phyloP scores from a whole-genome alignment of 2,888 invertebrate species.

The Nomada ruficornis region DNA sequence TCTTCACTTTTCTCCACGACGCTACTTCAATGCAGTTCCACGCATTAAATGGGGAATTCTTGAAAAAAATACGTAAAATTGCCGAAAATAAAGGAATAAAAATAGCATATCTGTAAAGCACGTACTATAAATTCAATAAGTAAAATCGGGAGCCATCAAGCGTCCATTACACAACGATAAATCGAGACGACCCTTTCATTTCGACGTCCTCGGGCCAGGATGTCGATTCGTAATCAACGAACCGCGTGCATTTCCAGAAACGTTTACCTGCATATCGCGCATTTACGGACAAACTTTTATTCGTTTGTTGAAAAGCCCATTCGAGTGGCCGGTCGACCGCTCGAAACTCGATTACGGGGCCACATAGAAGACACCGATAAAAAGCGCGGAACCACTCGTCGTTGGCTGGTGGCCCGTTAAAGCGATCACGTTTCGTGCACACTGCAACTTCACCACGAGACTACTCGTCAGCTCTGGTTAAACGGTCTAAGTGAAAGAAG shows the following conservation, averaged over 20 bases:
- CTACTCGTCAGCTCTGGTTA: slow-evolving; percentile 25
- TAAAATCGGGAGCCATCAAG: neutral
- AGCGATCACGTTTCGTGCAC: slow-evolving; percentile 27
- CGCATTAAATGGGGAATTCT: too few species aligned
- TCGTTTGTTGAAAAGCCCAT: neutral
- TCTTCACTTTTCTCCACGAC: too few species aligned
- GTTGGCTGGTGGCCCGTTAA: slow-evolving; percentile 20
- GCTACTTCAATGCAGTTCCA: too few species aligned
- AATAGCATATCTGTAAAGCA: too few species aligned
- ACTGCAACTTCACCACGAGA: slow-evolving; percentile 19
- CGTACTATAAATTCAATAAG: too few species aligned
- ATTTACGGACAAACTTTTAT: slow-evolving; percentile 14
- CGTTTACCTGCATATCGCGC: neutral
- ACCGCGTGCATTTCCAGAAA: neutral
- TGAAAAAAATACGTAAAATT: too few species aligned
- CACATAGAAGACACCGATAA: slow-evolving; percentile 35
- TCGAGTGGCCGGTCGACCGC: neutral
- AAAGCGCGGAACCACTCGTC: slow-evolving; percentile 11
- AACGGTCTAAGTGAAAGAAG: slow-evolving; percentile 34
- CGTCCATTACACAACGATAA: neutral
- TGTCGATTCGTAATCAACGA: neutral
- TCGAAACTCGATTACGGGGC: slow-evolving; percentile 36
- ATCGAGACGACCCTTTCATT: neutral
- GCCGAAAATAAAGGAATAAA: too few species aligned
- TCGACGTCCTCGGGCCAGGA: neutral